Conservation (phyloP, 2,113 vertebrate genomes). For the Callocephalon fimbriatum region DNA sequence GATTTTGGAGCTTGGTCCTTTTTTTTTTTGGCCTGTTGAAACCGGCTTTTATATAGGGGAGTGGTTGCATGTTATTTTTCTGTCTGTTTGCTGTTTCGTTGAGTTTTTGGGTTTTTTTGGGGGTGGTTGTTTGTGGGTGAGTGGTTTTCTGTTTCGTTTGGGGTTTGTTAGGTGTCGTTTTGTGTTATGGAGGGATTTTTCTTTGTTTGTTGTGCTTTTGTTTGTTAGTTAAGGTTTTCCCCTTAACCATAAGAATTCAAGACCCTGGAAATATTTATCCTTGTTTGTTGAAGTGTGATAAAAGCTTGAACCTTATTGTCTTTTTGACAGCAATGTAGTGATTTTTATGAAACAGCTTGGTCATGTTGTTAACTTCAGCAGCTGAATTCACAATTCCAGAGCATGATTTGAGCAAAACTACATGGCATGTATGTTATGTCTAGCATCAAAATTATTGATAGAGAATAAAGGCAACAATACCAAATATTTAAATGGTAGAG, state of each 20-base stretch:
- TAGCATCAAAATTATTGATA: background rate
- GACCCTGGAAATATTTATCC: background rate
- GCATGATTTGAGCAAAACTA: background rate
- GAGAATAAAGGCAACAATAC: background rate
- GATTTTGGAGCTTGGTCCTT: background rate
- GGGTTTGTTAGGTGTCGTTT: background rate
- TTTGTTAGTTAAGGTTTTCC: background rate
- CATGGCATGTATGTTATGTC: background rate
- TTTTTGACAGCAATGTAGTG: background rate
- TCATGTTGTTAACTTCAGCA: background rate
- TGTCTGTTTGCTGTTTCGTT: background rate
- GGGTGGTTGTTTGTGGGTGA: background rate
- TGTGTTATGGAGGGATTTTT: background rate
- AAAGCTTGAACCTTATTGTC: background rate
- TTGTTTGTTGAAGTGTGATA: background rate
- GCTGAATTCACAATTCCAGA: background rate
- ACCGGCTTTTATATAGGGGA: accelerated
- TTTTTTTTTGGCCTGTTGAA: background rate
- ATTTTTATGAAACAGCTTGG: background rate
- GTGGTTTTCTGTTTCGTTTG: background rate
- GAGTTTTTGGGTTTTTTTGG: background rate
- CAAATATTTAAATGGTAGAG: background rate
- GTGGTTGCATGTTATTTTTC: background rate
- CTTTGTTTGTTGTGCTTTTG: background rate
- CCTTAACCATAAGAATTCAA: background rate